phyloP scores from a whole-genome alignment of 1,140 invertebrate species.

The Tetragnatha versicolor region DNA sequence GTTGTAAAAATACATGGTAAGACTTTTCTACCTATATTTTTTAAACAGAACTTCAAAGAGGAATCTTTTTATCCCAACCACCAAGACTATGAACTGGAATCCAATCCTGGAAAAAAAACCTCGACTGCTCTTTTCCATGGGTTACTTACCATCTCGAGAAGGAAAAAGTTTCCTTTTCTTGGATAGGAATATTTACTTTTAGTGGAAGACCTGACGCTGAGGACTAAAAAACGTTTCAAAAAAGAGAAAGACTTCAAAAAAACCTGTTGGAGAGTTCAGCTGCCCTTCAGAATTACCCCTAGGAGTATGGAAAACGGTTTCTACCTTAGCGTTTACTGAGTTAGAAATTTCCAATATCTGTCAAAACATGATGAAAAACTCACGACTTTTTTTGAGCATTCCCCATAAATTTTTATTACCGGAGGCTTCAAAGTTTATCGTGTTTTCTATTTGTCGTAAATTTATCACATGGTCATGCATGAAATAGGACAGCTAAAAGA shows the following conservation, averaged over 20 bases:
- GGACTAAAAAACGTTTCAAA: neutral
- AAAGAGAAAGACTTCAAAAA: neutral
- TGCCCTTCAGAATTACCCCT: conserved; percentile 10
- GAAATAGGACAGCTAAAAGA: no score
- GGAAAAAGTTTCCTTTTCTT: neutral
- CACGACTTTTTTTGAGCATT: no score
- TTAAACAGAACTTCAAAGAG: no score
- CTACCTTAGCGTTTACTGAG: neutral
- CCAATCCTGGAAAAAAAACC: neutral
- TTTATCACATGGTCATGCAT: no score
- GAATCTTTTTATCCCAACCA: no score
- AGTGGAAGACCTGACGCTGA: neutral
- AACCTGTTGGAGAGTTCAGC: neutral
- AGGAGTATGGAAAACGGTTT: conserved; percentile 3
- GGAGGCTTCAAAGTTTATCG: no score
- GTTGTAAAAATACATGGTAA: no score
- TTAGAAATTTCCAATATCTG: conserved; percentile 20
- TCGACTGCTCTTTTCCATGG: neutral
- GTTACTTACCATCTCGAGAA: neutral
- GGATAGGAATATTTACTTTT: neutral
- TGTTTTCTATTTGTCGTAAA: no score
- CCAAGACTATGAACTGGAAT: no score
- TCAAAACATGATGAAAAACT: conserved; percentile 20
- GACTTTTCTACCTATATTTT: no score
- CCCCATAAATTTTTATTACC: no score